Evolutionary conservation across 2,113 vertebrate genomes (phyloP), one percentile per base, ranked within the genome.

Genomic region (Scomber colias): DNA sequence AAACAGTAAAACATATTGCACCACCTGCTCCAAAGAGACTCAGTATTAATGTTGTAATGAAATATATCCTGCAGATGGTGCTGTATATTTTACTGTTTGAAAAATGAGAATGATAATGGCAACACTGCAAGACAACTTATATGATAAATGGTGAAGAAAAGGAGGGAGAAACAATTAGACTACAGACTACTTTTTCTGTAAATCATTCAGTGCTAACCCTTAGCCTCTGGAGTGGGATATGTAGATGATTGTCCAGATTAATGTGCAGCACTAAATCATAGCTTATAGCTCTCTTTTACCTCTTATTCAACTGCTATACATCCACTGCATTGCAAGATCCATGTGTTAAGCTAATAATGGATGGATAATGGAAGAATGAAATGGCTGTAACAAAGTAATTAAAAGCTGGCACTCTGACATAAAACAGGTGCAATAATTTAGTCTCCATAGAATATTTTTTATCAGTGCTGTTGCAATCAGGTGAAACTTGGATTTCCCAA

Each of bases 201-300:
- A 70, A 53, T 80, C 46, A 80, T 66, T 15, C 8, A 44, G 14
- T 57, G 61, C 50, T 44, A 46, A 45, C 53, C 49, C 15, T 50
- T 59, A 48, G 3, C 16, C 49, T 61, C 3, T 50, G 14, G 16
- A 69, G 61, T 12, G 54, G 73, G 48, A 65, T 45, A 62, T 19
- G 2, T 10, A 55, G 55, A 68, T 62, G 69, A 61, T 79, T 21
- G 9, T 72, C 46, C 49, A 80, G 40, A 82, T 56, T 45, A 66
- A 86, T 78, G 64, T 55, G n/a, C 44, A 71, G 62, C 21, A 1
- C 5, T 40, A 9, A 71, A 86, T 81, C 67, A 60, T 24, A 48
- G 24, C 44, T 63, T 21, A 7, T 40, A 40, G 10, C 27, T 57
- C n/a, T 6, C 44, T 69, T 11, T 1, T 27, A 40, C 35, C 35